Evolutionary conservation across 2,888 invertebrate species (phyloP), one percentile per base, ranked within the genome.

Genomic region (Stegophylla sp.): DNA sequence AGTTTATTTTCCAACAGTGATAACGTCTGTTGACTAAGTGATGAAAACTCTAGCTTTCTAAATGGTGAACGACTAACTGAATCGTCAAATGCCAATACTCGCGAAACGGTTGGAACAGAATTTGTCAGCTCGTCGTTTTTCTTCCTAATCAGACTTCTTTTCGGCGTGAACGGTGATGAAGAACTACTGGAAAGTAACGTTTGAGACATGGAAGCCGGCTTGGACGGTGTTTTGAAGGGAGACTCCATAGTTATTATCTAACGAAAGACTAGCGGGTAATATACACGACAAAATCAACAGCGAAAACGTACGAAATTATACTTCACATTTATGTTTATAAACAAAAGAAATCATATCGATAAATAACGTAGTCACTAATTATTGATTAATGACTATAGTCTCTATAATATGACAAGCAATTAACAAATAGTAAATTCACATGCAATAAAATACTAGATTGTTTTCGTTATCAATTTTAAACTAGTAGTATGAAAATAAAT

Each of bases 101-200:
- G 17, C 1, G 69, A 71, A 23, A 79, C 71, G 45, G 56, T 28
- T 1, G 69, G 61, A 23, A 79, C 71, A 59, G 56, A 45, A 59
- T 77, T 45, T 9, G 15, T 26, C 34, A 5, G 34, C 15, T 20
- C 67, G 12, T 17, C 43, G 28, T 13, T 17, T 34, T n/a, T 34
- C 41, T 23, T 79, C 10, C 1, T 71, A 3, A 79, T 61, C 17
- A 3, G 10, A 61, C 79, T 79, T 79, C 34, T 79, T 61, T 79
- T 79, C 3, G 79, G 79, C 0, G 79, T 79, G 23, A 79, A 79
- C 61, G 79, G 79, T 26, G 79, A 79, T 48, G 59, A 48, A 20
- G 79, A 71, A 71, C 13, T 9, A 63, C 56, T 67, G 26, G 67
- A 67, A 26, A 53, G n/a, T 15, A 67, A 43, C 5, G 43, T n/a